Percentiles rank a stretch among this genome's conserved stretches.
phyloP scores from a whole-genome alignment of 2,797 vertebrate genomes.

The Xerus rutilus region DNA sequence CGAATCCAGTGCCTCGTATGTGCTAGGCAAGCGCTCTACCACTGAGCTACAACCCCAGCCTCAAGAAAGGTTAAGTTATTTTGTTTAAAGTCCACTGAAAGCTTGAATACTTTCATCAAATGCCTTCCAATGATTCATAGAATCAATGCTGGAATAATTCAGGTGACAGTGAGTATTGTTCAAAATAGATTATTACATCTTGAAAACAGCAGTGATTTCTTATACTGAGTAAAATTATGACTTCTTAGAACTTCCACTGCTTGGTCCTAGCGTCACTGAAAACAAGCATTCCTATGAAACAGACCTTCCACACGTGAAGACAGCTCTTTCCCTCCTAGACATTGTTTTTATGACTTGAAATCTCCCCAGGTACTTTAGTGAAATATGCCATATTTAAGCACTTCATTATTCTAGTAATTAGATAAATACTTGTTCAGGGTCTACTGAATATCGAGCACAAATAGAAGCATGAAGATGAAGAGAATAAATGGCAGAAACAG shows the following conservation, averaged over 20 bases:
- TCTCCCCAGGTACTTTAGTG: neutral
- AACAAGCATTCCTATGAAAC: neutral
- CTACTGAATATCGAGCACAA: neutral
- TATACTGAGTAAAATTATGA: neutral
- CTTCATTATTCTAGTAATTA: slow-evolving; percentile 6
- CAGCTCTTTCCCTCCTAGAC: neutral
- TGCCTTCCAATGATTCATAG: neutral
- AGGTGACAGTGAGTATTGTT: neutral
- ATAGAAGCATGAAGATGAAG: neutral
- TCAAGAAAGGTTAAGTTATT: slow-evolving; percentile 1
- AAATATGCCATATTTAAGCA: neutral
- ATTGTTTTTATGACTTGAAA: neutral
- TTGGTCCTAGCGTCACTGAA: neutral
- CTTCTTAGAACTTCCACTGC: neutral
- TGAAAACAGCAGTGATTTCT: neutral
- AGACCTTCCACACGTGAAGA: neutral
- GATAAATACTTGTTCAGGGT: neutral
- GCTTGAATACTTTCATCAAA: slow-evolving; percentile 19
- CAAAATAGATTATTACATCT: neutral
- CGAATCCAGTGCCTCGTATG: no score
- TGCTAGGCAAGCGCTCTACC: no score
- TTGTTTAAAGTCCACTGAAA: neutral
- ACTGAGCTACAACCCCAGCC: no score
- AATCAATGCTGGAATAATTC: neutral
- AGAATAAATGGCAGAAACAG: neutral